These are phyloP conservation scores for Chlorodrepanis virens DNA, from an alignment of 2,113 vertebrate genomes.

Conservation along the genomic window DNA sequence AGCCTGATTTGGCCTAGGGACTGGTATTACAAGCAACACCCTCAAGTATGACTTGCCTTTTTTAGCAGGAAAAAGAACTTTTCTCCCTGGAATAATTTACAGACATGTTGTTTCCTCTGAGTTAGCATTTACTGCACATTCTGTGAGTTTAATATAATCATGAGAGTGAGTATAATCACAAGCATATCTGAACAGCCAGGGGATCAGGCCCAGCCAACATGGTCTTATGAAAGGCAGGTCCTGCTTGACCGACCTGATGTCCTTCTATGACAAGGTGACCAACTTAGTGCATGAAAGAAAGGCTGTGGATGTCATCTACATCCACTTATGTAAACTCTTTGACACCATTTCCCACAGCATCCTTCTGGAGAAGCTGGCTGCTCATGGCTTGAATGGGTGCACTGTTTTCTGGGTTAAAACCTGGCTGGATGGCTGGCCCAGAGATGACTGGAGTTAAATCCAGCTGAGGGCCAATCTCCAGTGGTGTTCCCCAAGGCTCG, in stretches of 20 bases:
- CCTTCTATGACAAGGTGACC: not conserved
- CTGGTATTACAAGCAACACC: not conserved
- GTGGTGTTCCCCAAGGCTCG: not conserved
- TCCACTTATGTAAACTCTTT: not conserved
- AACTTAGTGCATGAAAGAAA: not conserved
- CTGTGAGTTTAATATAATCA: not conserved
- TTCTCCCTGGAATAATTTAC: not conserved
- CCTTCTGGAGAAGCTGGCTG: not conserved
- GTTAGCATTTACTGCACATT: not conserved
- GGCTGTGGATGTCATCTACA: not conserved
- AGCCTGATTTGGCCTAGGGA: not conserved
- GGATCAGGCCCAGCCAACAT: not conserved
- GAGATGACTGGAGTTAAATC: not conserved
- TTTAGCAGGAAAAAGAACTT: not conserved
- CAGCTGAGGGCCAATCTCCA: fast-evolving
- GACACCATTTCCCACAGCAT: not conserved
- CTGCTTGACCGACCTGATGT: not conserved
- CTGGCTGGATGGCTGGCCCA: not conserved
- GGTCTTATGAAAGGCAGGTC: not conserved
- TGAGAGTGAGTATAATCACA: not conserved
- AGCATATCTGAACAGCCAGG: not conserved
- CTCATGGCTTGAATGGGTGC: fast-evolving
- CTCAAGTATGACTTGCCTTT: not conserved
- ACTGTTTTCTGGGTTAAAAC: not conserved
- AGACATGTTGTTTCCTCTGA: not conserved